phyloP scores from a whole-genome alignment of 2,113 vertebrate genomes.

The Forbesichthys agassizii region DNA sequence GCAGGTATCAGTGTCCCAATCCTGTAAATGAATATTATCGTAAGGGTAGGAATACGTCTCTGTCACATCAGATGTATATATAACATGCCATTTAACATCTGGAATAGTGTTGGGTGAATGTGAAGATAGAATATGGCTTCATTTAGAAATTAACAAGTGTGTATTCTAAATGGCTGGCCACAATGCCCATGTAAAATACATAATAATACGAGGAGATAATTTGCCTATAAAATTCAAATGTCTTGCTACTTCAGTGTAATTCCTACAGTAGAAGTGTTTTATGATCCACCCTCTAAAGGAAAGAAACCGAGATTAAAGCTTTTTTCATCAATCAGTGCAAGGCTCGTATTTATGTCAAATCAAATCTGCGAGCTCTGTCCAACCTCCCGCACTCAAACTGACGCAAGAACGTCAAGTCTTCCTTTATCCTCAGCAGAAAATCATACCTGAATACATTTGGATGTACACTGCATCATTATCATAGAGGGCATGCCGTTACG shows the following conservation, averaged over 20 bases:
- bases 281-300: conserved; percentile 38
- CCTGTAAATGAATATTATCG: too few relatives aligned
- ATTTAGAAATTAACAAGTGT: conserved; percentile 62
- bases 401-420: conserved; percentile 36
- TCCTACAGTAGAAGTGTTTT: conserved; percentile 37
- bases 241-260: conserved; percentile 36
- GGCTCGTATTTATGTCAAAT: neutral
- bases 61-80: conserved; percentile 26
- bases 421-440: conserved; percentile 45
- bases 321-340: neutral
- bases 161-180: conserved; percentile 54
- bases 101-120: conserved; percentile 50
- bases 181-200: conserved; percentile 49
- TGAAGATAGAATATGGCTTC: conserved; percentile 62
- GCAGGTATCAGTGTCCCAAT: too few relatives aligned
- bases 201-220: conserved; percentile 53
- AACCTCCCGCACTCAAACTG: conserved; percentile 46
- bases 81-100: conserved; percentile 46
- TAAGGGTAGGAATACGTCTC: too few relatives aligned
- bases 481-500: conserved; percentile 54
- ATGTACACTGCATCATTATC: conserved; percentile 61
- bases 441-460: conserved; percentile 50
- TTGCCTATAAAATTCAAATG: conserved; percentile 57
- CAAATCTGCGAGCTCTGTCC: conserved; percentile 10
- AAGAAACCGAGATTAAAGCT: conserved; percentile 49